Evolutionary conservation across 2,888 invertebrate genomes (phyloP), one percentile per base, ranked within the genome.

Genomic region (Druceiella hillmani): DNA sequence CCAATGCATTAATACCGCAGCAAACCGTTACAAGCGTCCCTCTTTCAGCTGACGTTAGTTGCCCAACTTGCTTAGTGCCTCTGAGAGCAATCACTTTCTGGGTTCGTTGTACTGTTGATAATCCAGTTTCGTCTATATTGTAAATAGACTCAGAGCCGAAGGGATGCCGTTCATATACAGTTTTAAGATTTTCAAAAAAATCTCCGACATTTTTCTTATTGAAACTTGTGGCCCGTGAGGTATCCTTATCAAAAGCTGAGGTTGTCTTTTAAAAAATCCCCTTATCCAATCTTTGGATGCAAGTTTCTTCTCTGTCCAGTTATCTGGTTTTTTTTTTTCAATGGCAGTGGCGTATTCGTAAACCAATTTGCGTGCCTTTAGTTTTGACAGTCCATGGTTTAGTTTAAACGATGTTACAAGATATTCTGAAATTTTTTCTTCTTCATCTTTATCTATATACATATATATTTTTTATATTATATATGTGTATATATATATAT

Each of bases 1-100:
- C 42, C 25, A 44, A 35, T 35, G 39, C 49, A 44, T 47, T 46
- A 11, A 50, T 38, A 34, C 39, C 43, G 28, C 43, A 42, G 37
- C 44, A 42, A 1, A 42, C 26, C 12, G 46, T 46, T 6, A 46
- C 43, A 14, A 45, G 37, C 16, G 40, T n/a, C n/a, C 47, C 50
- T 44, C 51, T 47, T 29, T 49, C 51, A 36, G 47, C 48, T 29
- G 48, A 51, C 26, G 51, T 51, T 49, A 31, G 44, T 46, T 49
- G 46, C 26, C 50, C 49, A 40, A 50, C 44, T 47, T 48, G 47
- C 29, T 50, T 48, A 2, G 44, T 17, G 43, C 48, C 48, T 45
- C 36, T 49, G n/a, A 30, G 24, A 43, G 51, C 49, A 44, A 50
- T 45, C 42, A 50, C 45, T 47, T 24, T 47, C 27, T 42, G 38